These are phyloP conservation scores for Rhagonycha lutea DNA, from an alignment of 2,888 invertebrate species.

Conservation along the genomic window DNA sequence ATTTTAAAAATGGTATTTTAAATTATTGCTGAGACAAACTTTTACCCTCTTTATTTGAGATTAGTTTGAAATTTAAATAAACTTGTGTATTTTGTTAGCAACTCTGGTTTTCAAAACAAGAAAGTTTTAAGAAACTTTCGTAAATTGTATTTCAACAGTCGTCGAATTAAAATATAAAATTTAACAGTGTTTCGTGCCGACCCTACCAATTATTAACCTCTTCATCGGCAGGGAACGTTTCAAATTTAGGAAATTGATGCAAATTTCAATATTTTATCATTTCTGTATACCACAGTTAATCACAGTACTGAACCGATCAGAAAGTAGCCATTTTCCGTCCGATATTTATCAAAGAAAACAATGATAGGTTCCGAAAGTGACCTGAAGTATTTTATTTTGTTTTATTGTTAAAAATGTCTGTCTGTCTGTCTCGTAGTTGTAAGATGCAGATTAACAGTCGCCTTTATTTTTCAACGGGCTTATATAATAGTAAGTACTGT, in stretches of 20 bases:
- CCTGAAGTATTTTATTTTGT: too few species aligned
- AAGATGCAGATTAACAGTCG: neutral
- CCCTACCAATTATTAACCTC: neutral
- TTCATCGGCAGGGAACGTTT: neutral
- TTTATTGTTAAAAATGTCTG: too few species aligned
- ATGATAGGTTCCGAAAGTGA: too few species aligned
- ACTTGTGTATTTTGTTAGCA: neutral
- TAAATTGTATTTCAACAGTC: neutral
- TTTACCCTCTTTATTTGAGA: neutral
- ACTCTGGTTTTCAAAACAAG: neutral
- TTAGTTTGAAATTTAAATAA: neutral
- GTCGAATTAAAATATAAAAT: neutral
- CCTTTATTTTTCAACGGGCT: neutral
- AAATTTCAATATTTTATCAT: neutral
- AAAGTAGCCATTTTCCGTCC: too few species aligned
- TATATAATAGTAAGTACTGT: neutral
- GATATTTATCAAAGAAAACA: too few species aligned
- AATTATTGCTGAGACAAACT: neutral
- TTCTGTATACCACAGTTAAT: neutral
- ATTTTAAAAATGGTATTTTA: neutral
- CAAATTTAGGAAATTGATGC: neutral
- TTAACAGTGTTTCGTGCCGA: neutral
- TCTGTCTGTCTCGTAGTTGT: too few species aligned
- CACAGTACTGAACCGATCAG: too few species aligned
- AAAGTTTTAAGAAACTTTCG: neutral